These are phyloP conservation scores for Tolmerus cingulatus DNA, from an alignment of 2,888 invertebrate species.

Conservation along the genomic window DNA sequence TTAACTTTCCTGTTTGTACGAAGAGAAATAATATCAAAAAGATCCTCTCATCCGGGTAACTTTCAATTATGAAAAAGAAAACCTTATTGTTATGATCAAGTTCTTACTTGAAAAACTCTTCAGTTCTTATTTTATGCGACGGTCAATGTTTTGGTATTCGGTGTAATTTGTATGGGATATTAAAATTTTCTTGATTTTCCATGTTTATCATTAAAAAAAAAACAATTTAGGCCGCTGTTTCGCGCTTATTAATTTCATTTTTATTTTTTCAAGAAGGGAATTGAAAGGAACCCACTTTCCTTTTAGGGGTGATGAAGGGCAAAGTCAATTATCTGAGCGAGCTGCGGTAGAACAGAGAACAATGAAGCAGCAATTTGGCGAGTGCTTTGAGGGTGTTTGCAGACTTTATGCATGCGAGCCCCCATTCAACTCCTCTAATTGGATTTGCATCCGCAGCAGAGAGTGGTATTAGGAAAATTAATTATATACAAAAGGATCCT, in stretches of 20 bases:
- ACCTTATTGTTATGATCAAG: neutral
- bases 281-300: neutral
- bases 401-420: neutral
- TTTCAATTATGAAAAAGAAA: neutral
- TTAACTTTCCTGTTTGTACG: no score
- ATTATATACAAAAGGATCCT: neutral
- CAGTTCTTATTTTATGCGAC: neutral
- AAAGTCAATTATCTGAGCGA: neutral
- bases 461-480: neutral
- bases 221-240: neutral
- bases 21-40: no score
- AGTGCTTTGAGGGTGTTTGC: neutral
- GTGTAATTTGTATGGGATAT: neutral
- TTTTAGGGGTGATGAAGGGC: neutral
- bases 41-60: neutral
- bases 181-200: neutral
- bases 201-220: neutral
- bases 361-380: neutral
- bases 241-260: neutral
- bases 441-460: neutral
- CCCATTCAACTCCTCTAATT: neutral
- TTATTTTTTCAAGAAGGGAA: neutral
- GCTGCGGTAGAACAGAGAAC: neutral
- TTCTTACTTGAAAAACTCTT: neutral
- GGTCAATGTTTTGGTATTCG: neutral